Evolutionary conservation across 2,113 vertebrate genomes (phyloP), one percentile per base, ranked within the genome.

Genomic region (Alectura lathami): DNA sequence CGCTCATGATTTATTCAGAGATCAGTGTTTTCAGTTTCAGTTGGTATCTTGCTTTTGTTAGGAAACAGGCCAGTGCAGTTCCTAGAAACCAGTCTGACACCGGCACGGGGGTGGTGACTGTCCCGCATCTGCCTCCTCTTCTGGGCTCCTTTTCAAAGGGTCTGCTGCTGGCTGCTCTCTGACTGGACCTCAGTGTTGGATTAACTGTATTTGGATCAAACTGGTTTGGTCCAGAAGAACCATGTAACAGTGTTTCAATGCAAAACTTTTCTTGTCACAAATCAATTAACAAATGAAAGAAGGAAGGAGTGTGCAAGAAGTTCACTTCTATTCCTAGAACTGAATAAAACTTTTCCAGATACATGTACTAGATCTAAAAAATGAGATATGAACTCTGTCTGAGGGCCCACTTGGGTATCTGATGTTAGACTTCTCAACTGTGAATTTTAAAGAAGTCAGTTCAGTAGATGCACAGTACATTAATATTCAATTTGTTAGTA

Each of bases 71-170:
- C 50, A 43, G 38, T 1, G 1, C n/a, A 70, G 40, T 36, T 83
- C 43, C 43, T 69, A 59, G 67, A 54, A 66, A 70, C 21, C 54
- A 23, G 38, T 27, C 13, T 17, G 62, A 38, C 2, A 23, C 12
- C 9, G 30, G 34, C 1, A 0, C 22, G 5, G 50, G 27, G 21
- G 13, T n/a, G 7, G n/a, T 0, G 6, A 12, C 59, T 54, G 18
- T 50, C 53, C 59, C 1, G 3, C 24, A 6, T 51, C 53, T 78
- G 30, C 50, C 60, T 36, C 0, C 38, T 68, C 24, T 77, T 73
- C 64, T 53, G 40, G 29, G 48, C 22, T 66, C 54, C 40, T 75
- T 48, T 32, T 48, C 67, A 64, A 40, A 73, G n/a, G 3, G 0
- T 78, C 32, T 60, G 27, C 47, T 23, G 40, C 38, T 80, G 50